Base-by-base conservation (phyloP, 1,140 invertebrate genomes). In the Aphidius gifuensis region DNA sequence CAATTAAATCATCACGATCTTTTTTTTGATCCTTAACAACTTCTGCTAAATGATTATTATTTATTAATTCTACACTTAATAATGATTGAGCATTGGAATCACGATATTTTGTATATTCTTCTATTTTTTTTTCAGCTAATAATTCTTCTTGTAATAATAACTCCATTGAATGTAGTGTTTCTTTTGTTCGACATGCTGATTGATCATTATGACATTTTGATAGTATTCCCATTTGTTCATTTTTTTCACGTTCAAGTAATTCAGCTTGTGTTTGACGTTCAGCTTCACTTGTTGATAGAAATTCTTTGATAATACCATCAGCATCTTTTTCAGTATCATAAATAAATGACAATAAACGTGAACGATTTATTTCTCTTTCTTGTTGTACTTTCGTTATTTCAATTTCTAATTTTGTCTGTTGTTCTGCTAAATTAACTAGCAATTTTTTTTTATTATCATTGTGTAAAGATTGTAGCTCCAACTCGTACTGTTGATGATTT, bases 311-410 rank as follows among this genome's bases (percentile, higher is more conserved):
- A 23, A 88, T 83, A 61, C 83, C 77, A 73, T 86, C 85, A 60
- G 87, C 85, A 66, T 85, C 83, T 76, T 83, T 79, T 73, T 90
- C 88, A 75, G 84, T 77, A 60, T 76, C 72, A 46, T 74, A 74
- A 71, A 81, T 77, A 11, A 73, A 73, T 5, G 73, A 74, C 39
- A 81, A 70, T 42, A 91, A 76, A 69, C 81, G 81, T 66, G 82
- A 78, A 69, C 86, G 80, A 65, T 90, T 88, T 32, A 75, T 65
- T 68, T 90, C 88, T 72, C 80, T 84, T 67, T 82, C 77, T 67
- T 83, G 83, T 69, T 90, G 88, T 62, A 90, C 81, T 76, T 85
- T 87, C 62, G 82, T 82, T 57, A 90, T 83, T 77, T 89, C 83
- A 62, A 71, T 74, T 69, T 89, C 87, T 38, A 89, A 74, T 67